Conservation (phyloP, 1,140 invertebrate species). For the Drepana arcuata region DNA sequence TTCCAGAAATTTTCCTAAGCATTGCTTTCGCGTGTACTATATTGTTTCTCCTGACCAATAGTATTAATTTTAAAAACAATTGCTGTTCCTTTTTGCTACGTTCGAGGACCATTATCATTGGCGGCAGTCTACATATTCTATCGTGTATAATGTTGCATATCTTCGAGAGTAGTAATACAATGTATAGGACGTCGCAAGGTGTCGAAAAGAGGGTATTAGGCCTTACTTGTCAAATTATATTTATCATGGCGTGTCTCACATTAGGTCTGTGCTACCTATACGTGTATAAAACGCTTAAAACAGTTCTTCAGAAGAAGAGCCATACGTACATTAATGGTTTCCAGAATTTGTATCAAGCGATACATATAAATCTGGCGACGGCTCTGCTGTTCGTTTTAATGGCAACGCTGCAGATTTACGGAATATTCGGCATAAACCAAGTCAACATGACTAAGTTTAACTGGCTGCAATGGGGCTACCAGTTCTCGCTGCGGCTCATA, state of each 20-base stretch:
- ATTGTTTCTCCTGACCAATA: conserved; percentile 84
- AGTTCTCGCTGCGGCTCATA: conserved; percentile 85
- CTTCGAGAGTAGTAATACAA: conserved; percentile 74
- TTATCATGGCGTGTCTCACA: conserved; percentile 83
- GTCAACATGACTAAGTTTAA: conserved; percentile 72
- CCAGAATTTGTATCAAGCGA: conserved; percentile 82
- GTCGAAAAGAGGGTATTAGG: conserved; percentile 76
- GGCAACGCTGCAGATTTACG: conserved; percentile 86
- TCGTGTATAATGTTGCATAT: conserved; percentile 86
- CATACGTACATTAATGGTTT: conserved; percentile 78
- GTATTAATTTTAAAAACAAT: conserved; percentile 77
- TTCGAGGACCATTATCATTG: conserved; percentile 81
- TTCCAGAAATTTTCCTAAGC: conserved; percentile 87
- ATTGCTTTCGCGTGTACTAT: conserved; percentile 89
- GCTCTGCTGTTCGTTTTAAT: conserved; percentile 87
- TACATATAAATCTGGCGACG: conserved; percentile 88
- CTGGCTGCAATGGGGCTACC: conserved; percentile 93
- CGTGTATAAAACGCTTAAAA: conserved; percentile 81
- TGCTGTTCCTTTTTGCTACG: conserved; percentile 79
- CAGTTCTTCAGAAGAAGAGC: conserved; percentile 77
- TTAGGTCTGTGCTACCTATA: conserved; percentile 89
- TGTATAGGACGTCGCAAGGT: conserved; percentile 60
- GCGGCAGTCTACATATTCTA: conserved; percentile 81
- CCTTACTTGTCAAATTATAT: conserved; percentile 86
- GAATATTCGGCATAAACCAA: conserved; percentile 81